These are phyloP conservation scores for Nomia melanderi DNA, from an alignment of 1,140 invertebrate species.

Conservation along the genomic window DNA sequence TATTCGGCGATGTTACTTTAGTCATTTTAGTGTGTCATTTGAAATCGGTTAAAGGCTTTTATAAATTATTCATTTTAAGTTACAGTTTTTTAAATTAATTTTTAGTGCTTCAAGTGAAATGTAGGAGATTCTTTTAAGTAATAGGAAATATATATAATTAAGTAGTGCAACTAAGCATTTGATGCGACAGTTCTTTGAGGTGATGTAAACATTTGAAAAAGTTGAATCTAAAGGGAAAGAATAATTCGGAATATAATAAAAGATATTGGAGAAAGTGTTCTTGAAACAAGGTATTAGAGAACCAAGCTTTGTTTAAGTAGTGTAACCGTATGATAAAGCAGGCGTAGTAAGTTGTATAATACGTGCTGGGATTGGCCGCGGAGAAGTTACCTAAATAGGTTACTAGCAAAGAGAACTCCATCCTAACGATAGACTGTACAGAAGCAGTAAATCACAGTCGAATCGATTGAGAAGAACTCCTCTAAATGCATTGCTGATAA, in stretches of 20 bases:
- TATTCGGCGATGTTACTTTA: no score
- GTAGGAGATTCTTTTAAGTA: no score
- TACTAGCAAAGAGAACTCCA: background rate
- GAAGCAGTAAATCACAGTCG: slow-evolving; percentile 26
- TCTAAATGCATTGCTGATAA: slow-evolving; percentile 12
- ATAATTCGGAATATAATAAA: background rate
- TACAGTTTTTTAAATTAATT: no score
- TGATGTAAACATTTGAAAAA: background rate
- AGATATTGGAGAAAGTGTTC: background rate
- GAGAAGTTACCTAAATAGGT: slow-evolving; percentile 4
- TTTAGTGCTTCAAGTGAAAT: no score
- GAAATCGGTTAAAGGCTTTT: no score
- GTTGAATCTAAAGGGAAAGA: background rate
- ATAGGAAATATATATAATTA: background rate
- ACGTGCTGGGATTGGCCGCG: background rate
- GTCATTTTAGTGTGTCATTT: no score
- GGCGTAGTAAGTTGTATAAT: background rate
- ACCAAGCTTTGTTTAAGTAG: background rate
- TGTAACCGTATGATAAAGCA: background rate
- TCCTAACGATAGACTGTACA: background rate
- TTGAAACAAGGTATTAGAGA: background rate
- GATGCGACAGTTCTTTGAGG: background rate
- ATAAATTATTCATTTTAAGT: no score
- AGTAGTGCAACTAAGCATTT: background rate
- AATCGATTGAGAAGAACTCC: slow-evolving; percentile 8